Conservation (phyloP, 2,888 invertebrate species). For the Argyresthia goedartella region DNA sequence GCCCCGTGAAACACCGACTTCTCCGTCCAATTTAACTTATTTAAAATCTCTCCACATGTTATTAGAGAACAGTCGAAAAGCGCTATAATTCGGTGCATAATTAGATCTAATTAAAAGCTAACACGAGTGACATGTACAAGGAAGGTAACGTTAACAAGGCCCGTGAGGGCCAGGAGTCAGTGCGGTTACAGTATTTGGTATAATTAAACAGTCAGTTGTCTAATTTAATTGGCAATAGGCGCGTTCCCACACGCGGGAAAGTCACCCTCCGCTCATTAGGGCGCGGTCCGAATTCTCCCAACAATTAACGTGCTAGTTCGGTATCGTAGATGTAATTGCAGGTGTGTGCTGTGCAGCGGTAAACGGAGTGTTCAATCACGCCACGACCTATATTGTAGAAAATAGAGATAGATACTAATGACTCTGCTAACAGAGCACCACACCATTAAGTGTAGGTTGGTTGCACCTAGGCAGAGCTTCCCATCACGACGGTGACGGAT, state of each 20-base stretch:
- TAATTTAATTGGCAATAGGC: constrained; percentile 66
- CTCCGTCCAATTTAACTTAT: constrained; percentile 24
- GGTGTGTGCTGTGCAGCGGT: constrained; percentile 30
- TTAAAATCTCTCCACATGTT: constrained; percentile 28
- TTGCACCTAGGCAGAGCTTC: too few relatives aligned
- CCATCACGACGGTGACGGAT: too few relatives aligned
- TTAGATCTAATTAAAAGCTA: constrained; percentile 36
- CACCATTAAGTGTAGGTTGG: too few relatives aligned
- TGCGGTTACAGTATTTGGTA: constrained; percentile 36
- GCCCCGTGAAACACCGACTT: not conserved
- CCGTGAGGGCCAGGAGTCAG: constrained; percentile 18
- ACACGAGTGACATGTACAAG: constrained; percentile 25
- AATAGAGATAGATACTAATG: too few relatives aligned
- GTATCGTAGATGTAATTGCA: constrained; percentile 37
- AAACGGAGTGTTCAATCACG: constrained; percentile 40
- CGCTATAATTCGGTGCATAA: constrained; percentile 39
- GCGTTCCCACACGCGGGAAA: constrained; percentile 60
- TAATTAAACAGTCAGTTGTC: constrained; percentile 65
- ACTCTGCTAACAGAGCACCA: too few relatives aligned
- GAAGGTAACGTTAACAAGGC: constrained; percentile 7
- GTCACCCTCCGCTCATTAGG: constrained; percentile 50
- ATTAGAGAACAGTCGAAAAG: constrained; percentile 16
- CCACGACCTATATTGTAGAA: constrained; percentile 10
- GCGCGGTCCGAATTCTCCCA: constrained; percentile 46
- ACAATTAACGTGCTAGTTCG: constrained; percentile 50